A percentile compares a stretch with the other conserved stretches of the same genome.
phyloP scores from a whole-genome alignment of 2,797 vertebrate genomes.

The Sebastes ruberrimus region DNA sequence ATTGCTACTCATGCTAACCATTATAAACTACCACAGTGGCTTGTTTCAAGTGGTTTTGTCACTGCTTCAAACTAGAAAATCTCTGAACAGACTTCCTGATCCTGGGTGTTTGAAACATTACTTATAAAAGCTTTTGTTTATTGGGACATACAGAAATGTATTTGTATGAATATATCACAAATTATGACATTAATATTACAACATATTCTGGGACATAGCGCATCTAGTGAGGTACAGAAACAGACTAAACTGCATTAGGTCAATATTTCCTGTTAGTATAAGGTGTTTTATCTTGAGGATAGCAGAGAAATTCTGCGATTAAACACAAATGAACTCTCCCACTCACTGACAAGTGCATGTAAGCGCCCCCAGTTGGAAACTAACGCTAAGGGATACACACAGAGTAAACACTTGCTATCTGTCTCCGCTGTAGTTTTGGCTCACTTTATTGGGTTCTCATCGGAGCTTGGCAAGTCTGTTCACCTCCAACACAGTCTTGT shows the following conservation, averaged over 20 bases:
- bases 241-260: background rate
- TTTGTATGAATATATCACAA: background rate
- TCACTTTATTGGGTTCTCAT: conserved; percentile 37
- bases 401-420: conserved; percentile 63
- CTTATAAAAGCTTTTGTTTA: background rate
- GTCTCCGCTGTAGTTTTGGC: conserved; percentile 58
- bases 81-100: background rate
- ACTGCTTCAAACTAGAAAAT: background rate
- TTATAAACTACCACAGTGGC: background rate
- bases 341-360: conserved; percentile 7
- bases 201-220: background rate
- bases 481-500: conserved; percentile 46
- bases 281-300: background rate
- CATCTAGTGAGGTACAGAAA: background rate
- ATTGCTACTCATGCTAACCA: background rate
- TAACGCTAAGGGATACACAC: background rate
- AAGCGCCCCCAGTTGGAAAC: conserved; percentile 4
- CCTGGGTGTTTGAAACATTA: background rate
- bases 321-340: conserved; percentile 20
- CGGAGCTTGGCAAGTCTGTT: conserved; percentile 39
- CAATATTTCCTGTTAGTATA: background rate
- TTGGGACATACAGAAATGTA: background rate
- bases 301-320: conserved; percentile 8
- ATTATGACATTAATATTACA: too few relatives aligned
- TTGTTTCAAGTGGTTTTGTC: conserved; percentile 11